phyloP scores from a whole-genome alignment of 2,888 invertebrate species.

The Ornithoptera alexandrae region DNA sequence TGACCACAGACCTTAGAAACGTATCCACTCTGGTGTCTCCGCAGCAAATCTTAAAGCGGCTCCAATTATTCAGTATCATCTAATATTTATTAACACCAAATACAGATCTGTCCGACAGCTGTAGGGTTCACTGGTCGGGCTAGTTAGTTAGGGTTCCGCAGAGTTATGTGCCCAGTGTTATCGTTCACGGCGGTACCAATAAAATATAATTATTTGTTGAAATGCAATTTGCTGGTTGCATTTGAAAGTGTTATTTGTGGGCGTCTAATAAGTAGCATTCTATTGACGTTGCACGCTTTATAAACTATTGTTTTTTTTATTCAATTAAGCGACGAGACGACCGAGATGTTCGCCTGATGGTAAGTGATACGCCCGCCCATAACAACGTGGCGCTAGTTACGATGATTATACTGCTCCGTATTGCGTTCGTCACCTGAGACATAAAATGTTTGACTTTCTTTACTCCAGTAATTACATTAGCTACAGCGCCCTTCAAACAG shows the following conservation, averaged over 20 bases:
- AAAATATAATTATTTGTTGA: conserved; percentile 75
- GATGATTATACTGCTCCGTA: too few species aligned
- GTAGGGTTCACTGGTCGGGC: conserved; percentile 50
- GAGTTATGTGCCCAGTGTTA: conserved; percentile 66
- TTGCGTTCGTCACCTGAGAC: too few species aligned
- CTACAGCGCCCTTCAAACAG: too few species aligned
- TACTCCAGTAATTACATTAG: too few species aligned
- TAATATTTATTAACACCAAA: conserved; percentile 39
- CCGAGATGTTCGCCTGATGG: too few species aligned
- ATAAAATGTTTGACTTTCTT: too few species aligned
- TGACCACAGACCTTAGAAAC: too few species aligned
- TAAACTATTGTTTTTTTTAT: too few species aligned
- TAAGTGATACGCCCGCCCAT: too few species aligned
- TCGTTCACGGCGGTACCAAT: conserved; percentile 55
- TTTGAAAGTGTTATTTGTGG: conserved; percentile 65
- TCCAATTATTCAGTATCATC: conserved; percentile 18
- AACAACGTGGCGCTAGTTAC: too few species aligned
- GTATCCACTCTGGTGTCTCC: too few species aligned
- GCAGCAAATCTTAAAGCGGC: background rate
- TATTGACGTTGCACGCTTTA: background rate
- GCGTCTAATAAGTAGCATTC: conserved; percentile 5
- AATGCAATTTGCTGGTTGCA: conserved; percentile 68
- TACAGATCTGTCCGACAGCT: conserved; percentile 40
- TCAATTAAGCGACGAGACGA: too few species aligned
- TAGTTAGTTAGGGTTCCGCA: conserved; percentile 61